phyloP scores from a whole-genome alignment of 2,888 invertebrate genomes.

The Phymatocera aterrima region DNA sequence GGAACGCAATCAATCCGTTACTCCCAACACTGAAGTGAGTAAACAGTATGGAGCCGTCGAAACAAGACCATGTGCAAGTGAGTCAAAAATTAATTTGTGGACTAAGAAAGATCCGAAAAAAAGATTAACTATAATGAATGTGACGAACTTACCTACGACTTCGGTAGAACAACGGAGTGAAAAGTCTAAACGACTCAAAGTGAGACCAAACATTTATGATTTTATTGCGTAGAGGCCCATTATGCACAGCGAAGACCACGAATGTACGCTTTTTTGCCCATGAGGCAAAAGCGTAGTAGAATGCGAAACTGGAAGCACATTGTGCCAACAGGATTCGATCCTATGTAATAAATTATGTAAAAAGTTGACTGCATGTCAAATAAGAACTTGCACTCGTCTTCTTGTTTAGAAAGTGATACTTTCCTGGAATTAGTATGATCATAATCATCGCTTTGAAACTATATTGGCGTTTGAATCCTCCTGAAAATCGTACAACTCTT shows the following conservation, averaged over 20 bases:
- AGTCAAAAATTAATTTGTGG: not conserved
- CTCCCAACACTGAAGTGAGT: not conserved
- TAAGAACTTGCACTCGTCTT: no score
- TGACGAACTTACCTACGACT: not conserved
- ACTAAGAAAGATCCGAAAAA: not conserved
- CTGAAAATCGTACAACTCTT: no score
- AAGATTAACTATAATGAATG: not conserved
- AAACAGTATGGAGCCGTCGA: not conserved
- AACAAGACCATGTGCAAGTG: not conserved
- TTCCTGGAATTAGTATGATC: no score
- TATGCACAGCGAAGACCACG: not conserved
- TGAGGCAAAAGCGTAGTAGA: not conserved
- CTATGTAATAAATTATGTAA: not conserved
- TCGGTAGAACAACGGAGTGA: not conserved
- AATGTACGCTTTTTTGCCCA: not conserved
- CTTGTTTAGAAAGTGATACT: no score
- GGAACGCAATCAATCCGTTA: not conserved
- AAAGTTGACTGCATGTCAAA: no score
- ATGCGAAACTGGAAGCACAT: not conserved
- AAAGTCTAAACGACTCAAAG: not conserved
- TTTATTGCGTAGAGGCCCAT: constrained; percentile 2
- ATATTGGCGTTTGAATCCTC: no score
- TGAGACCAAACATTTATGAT: constrained; percentile 20
- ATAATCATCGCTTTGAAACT: no score
- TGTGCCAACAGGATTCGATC: not conserved